Percentiles rank a stretch among this genome's conserved stretches.
These are phyloP conservation scores for Alca torda DNA, from an alignment of 2,797 vertebrate genomes.

Conservation along the genomic window DNA sequence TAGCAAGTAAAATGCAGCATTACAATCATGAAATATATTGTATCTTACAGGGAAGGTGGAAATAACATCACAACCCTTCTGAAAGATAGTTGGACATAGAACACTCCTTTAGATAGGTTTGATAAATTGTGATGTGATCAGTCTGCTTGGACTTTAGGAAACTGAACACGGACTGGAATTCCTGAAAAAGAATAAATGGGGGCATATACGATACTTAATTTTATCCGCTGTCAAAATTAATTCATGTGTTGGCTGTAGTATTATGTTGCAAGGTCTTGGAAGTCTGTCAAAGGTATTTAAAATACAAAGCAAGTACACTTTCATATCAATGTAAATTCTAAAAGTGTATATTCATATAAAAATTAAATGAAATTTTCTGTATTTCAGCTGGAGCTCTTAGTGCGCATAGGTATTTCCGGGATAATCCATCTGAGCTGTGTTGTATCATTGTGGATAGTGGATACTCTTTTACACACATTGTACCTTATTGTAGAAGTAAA, in stretches of 20 bases:
- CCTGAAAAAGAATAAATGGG: neutral
- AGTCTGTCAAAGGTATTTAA: neutral
- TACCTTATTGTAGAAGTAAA: constrained; percentile 92
- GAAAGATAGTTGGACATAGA: neutral
- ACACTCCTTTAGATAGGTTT: neutral
- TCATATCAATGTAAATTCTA: neutral
- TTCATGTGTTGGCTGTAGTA: neutral
- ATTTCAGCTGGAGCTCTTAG: constrained; percentile 90
- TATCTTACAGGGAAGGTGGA: neutral
- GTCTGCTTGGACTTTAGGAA: neutral
- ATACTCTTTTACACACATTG: constrained; percentile 96
- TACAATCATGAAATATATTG: neutral
- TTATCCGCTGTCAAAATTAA: neutral
- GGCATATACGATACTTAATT: neutral
- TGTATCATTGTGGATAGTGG: constrained; percentile 95
- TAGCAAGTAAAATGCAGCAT: neutral
- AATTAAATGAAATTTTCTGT: neutral
- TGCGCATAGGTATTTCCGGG: constrained; percentile 90
- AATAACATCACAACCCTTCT: neutral
- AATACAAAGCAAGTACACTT: neutral
- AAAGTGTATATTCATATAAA: neutral
- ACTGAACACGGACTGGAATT: neutral
- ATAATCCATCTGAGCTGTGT: constrained; percentile 88
- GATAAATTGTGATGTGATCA: neutral
- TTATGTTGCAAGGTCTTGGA: neutral